Evolutionary conservation across 2,797 vertebrate species (phyloP).

Genomic region (Acrossocheilus wenchowensis): DNA sequence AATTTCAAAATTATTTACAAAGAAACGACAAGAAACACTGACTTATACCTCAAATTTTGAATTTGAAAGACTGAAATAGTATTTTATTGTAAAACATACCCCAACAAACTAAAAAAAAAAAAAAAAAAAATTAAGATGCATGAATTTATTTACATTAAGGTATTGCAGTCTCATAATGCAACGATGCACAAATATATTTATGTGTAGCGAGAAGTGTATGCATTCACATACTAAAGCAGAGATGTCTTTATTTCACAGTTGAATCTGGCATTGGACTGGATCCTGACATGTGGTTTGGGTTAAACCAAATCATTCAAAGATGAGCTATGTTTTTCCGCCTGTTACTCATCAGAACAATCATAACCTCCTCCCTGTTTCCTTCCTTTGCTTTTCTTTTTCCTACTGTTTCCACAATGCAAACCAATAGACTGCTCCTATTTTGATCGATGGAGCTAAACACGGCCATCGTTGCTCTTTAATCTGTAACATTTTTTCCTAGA

Average conservation of each 20-base stretch:
- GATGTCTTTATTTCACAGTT: not conserved
- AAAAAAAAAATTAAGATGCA: not conserved
- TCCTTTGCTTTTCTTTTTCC: constrained; percentile 11
- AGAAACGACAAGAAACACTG: too few species aligned
- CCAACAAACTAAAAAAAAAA: too few species aligned
- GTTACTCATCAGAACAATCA: constrained; percentile 5
- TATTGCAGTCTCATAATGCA: not conserved
- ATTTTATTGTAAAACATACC: too few species aligned
- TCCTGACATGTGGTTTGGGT: constrained; percentile 3
- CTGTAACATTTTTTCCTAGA: not conserved
- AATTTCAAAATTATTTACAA: too few species aligned
- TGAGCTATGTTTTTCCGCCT: constrained; percentile 23
- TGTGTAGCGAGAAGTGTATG: not conserved
- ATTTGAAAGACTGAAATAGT: too few species aligned
- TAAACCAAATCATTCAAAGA: constrained; percentile 1
- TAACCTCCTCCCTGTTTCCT: constrained; percentile 30
- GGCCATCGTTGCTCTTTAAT: not conserved
- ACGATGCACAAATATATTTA: not conserved
- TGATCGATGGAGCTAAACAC: not conserved
- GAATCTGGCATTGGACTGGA: not conserved
- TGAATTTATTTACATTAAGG: not conserved
- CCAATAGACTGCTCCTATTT: not conserved
- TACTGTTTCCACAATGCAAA: not conserved
- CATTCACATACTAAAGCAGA: not conserved
- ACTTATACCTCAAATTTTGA: too few species aligned